phyloP scores from a whole-genome alignment of 1,140 invertebrate species.

The Amyelois transitella region DNA sequence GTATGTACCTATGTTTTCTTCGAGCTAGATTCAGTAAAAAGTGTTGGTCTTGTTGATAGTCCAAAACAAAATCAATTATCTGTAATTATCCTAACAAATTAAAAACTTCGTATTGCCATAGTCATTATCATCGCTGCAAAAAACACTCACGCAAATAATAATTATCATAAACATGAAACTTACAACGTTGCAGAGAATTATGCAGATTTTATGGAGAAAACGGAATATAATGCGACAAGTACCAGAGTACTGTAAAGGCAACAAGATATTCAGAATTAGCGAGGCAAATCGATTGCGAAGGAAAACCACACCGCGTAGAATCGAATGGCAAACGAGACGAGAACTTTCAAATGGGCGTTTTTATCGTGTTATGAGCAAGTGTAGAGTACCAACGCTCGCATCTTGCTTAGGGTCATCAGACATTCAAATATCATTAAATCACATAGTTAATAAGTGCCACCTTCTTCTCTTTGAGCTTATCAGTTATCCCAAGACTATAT shows the following conservation, averaged over 20 bases:
- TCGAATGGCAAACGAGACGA: neutral
- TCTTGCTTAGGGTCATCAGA: neutral
- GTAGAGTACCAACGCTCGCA: neutral
- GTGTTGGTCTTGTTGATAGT: too few species aligned
- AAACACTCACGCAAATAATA: too few species aligned
- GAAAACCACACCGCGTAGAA: neutral
- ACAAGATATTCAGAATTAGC: neutral
- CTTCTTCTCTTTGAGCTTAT: too few species aligned
- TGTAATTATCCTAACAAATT: too few species aligned
- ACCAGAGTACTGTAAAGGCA: neutral
- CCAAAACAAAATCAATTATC: too few species aligned
- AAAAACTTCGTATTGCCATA: too few species aligned
- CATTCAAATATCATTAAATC: neutral
- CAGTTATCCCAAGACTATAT: too few species aligned
- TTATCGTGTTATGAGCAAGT: neutral
- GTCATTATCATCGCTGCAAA: too few species aligned
- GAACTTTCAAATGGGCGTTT: neutral
- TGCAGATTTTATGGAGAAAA: neutral
- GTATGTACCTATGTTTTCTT: too few species aligned
- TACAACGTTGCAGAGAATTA: neutral
- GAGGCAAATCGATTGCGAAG: neutral
- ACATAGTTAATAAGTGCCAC: too few species aligned
- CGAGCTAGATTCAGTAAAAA: too few species aligned
- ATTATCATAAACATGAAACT: neutral
- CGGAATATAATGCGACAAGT: neutral